Evolutionary conservation across 2,888 invertebrate species (phyloP), one percentile per base, ranked within the genome.

Genomic region (Octonoba sinensis): DNA sequence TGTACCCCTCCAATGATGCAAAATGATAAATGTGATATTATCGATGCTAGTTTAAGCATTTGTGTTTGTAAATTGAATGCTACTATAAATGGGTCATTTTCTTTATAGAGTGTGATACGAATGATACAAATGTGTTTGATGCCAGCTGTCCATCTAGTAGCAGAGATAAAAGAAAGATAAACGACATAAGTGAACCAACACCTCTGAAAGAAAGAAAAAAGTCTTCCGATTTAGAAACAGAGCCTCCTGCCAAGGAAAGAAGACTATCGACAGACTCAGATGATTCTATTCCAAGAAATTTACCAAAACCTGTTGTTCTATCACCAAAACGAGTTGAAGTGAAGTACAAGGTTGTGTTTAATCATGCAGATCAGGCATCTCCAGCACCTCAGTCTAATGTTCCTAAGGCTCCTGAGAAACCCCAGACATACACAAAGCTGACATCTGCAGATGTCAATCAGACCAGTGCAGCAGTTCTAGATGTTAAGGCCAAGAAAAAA

Each of bases 281-380:
- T 3, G 75, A 75, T 8, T 15, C 54, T 22, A 51, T 75, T 1
- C 82, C 82, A 27, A 72, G 57, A 56, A 82, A 75, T 56, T 62
- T 83, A 15, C 83, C 83, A 27, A 79, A 75, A 56, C 83, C 83
- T 56, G 83, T 83, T 15, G 74, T 83, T 24, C 20, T 83, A 8
- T 71, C 78, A 1, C 83, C 83, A 1, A 60, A 66, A 46, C 51
- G 70, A 51, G 75, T 83, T 13, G 54, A 60, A 16, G 49, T 71
- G 16, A 72, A 69, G 16, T 24, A 44, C 3, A 57, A 44, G 46
- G 22, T 22, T 16, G 36, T 36, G 36, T 36, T 36, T 36, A n/a
- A n/a, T 24, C 36, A 24, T 8, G 13, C 59, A 8, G 57, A 57
- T 18, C 8, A 16, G 1, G 11, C 44, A 8, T 2, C 22, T n/a